Evolutionary conservation across 2,888 invertebrate genomes (phyloP).

Genomic region (Biston betularia): DNA sequence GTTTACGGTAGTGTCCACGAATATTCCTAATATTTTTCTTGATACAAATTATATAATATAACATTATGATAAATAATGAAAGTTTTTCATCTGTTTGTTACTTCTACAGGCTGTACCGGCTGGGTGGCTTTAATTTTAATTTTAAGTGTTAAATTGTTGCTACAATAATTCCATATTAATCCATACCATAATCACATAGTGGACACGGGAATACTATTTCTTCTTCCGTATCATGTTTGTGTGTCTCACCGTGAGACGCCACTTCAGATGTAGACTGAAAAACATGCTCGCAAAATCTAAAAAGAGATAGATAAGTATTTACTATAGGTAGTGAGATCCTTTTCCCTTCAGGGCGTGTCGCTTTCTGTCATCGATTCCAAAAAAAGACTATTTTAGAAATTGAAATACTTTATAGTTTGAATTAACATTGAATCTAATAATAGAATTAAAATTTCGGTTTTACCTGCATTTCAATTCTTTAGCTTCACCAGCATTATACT

Average conservation of each 20-base stretch:
- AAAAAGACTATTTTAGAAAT: too few species aligned
- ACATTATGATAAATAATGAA: too few species aligned
- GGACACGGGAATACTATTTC: slow-evolving; percentile 75
- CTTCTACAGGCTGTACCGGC: too few species aligned
- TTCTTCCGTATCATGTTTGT: slow-evolving; percentile 72
- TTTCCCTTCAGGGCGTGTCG: too few species aligned
- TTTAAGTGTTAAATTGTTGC: neutral
- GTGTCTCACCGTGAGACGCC: slow-evolving; percentile 69
- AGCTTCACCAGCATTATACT: slow-evolving; percentile 52
- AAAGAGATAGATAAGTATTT: neutral
- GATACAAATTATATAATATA: too few species aligned
- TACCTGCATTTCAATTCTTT: slow-evolving; percentile 77
- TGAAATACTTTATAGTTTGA: too few species aligned
- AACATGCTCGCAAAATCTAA: slow-evolving; percentile 69
- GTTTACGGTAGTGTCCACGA: too few species aligned
- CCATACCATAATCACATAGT: slow-evolving; percentile 75
- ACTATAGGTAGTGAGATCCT: neutral
- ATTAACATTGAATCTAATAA: too few species aligned
- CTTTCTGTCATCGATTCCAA: too few species aligned
- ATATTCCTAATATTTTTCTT: too few species aligned
- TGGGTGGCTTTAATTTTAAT: too few species aligned
- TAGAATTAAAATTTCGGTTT: neutral
- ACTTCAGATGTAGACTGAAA: slow-evolving; percentile 63
- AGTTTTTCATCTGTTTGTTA: too few species aligned
- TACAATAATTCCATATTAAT: slow-evolving; percentile 11